Conservation (phyloP, 1,140 invertebrate species). For the Bombus soroeensis region DNA sequence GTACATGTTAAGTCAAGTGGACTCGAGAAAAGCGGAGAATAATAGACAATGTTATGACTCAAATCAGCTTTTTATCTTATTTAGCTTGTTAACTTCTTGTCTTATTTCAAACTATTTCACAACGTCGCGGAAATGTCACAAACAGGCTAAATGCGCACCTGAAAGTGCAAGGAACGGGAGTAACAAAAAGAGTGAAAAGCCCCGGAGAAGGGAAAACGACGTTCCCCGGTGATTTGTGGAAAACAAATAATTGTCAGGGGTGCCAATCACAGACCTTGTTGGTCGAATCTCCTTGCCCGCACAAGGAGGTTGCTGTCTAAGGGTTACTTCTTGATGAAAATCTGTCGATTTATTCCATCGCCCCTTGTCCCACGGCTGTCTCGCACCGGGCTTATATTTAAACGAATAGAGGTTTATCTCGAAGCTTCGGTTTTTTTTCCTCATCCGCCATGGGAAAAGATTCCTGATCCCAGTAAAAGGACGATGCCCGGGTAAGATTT, state of each 20-base stretch:
- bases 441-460: neutral
- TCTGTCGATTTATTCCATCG: slow-evolving; percentile 65
- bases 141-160: slow-evolving; percentile 16
- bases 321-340: slow-evolving; percentile 63
- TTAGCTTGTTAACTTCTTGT: no score
- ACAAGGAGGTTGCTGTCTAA: slow-evolving; percentile 4
- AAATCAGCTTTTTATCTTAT: no score
- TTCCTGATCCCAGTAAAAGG: slow-evolving; percentile 2
- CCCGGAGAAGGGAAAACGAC: slow-evolving; percentile 30
- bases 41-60: no score
- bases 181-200: neutral
- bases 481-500: neutral
- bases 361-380: slow-evolving; percentile 43
- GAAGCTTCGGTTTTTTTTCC: neutral
- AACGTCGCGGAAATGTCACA: slow-evolving; percentile 35
- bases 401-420: slow-evolving; percentile 48
- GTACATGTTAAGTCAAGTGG: no score
- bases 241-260: slow-evolving; percentile 72
- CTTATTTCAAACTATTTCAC: neutral
- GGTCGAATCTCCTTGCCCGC: slow-evolving; percentile 7
- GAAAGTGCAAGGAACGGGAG: neutral
- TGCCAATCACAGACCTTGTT: slow-evolving; percentile 70
- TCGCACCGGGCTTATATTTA: slow-evolving; percentile 41
- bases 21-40: no score
- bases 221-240: slow-evolving; percentile 65